Evolutionary conservation across 2,797 vertebrate genomes (phyloP), one percentile per base, ranked within the genome.

Genomic region (Iguana delicatissima): DNA sequence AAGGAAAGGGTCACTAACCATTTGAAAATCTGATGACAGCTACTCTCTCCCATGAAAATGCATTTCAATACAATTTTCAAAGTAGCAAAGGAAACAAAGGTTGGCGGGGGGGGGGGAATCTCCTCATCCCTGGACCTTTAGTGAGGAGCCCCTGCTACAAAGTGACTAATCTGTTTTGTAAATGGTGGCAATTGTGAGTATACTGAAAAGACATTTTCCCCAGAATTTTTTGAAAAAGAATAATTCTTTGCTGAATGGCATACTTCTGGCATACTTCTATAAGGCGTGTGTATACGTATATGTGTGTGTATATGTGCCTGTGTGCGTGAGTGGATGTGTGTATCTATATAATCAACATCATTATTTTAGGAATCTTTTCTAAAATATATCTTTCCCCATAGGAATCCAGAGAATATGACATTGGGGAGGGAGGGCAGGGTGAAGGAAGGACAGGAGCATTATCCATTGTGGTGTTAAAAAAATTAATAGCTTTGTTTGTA

Each of bases 391-490:
- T 72, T 91, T 89, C 38, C 2, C 0, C 67, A 42, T 85, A 84
- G 69, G 72, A 92, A 95, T 95, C 77, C 80, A 85, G 42, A 93
- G 90, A 92, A 87, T 92, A 87, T 0, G 0, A 76, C 93, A 86
- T 90, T 92, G 87, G 42, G 89, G 38, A 83, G 42, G 46, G 7
- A 26, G 32, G 26, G n/a, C 26, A 50, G 24, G 85, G 50, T 55
- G 64, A 72, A 94, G 83, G 29, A 85, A 93, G 85, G 59, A n/a
- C 55, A 89, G 86, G 92, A 89, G 85, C 32, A 86, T 24, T 95
- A 93, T 93, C 93, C 94, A 88, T 89, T 86, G 67, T 82, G 46
- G 69, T 92, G 79, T 38, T 90, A 62, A 93, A 92, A 93, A 91
- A 93, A 46, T 46, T 42, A 91, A 86, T 74, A 52, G 42, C 38